phyloP scores from a whole-genome alignment of 2,888 invertebrate species.

The Lumbricus terrestris region DNA sequence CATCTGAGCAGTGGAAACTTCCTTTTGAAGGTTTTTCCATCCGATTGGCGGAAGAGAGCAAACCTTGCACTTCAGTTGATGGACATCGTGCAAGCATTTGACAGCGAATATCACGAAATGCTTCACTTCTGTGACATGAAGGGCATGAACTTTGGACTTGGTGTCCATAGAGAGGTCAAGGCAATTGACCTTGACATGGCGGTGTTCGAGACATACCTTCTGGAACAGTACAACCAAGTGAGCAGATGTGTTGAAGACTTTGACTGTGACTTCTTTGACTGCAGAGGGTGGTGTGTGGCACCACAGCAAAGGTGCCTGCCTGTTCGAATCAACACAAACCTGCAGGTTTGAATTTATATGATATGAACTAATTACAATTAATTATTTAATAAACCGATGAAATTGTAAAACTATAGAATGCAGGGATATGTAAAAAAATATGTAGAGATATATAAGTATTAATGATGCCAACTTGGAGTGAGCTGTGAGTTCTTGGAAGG shows the following conservation, averaged over 20 bases:
- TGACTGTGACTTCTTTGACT: conserved; percentile 72
- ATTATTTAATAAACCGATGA: neutral
- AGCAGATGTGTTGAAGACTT: conserved; percentile 64
- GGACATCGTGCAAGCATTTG: conserved; percentile 67
- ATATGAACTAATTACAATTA: neutral
- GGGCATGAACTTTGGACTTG: conserved; percentile 69
- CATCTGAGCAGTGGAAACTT: conserved; percentile 35
- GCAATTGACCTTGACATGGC: conserved; percentile 69
- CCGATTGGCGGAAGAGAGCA: conserved; percentile 39
- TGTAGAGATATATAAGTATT: neutral
- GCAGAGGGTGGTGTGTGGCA: conserved; percentile 67
- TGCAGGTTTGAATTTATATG: conserved; percentile 64
- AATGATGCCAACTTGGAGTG: neutral
- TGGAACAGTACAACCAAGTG: neutral
- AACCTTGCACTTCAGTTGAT: conserved; percentile 63
- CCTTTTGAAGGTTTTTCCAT: neutral
- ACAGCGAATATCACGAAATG: conserved; percentile 66
- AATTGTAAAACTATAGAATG: neutral
- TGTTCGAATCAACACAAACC: conserved; percentile 68
- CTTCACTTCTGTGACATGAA: conserved; percentile 72
- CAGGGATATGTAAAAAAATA: neutral
- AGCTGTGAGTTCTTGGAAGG: neutral
- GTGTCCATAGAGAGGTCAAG: conserved; percentile 56
- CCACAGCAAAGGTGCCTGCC: conserved; percentile 60
- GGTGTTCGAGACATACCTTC: conserved; percentile 63